Conservation (phyloP, 2,888 invertebrate genomes). For the Plutella xylostella region DNA sequence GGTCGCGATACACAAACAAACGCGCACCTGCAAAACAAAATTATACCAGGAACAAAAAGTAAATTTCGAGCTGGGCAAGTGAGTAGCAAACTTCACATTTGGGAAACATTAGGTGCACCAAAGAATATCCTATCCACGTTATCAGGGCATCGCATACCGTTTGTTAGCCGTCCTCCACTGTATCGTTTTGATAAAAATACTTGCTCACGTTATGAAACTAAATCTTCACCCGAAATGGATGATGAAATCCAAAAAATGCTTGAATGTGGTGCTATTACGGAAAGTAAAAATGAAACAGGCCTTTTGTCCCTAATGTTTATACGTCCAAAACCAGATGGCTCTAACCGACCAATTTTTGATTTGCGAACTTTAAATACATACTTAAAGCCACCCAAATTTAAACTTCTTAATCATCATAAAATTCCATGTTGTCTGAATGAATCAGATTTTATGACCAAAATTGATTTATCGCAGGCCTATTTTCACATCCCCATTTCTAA, state of each 20-base stretch:
- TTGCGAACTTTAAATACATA: not conserved
- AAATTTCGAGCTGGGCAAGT: slow-evolving; percentile 1
- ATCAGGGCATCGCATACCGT: slow-evolving; percentile 1
- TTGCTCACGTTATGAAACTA: not conserved
- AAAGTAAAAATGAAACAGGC: not conserved
- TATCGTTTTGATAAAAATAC: not conserved
- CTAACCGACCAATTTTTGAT: not conserved
- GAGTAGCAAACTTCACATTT: not conserved
- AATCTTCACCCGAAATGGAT: not conserved
- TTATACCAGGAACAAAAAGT: not conserved
- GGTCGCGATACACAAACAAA: not conserved
- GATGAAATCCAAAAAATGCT: not conserved
- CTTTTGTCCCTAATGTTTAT: slow-evolving; percentile 2
- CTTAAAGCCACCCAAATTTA: not conserved
- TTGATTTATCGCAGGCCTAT: slow-evolving; percentile 8
- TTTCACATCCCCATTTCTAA: slow-evolving; percentile 3
- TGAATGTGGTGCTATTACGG: not conserved
- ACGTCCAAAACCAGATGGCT: not conserved
- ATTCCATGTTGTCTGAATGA: not conserved
- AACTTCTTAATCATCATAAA: not conserved
- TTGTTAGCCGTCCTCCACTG: not conserved
- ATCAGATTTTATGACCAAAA: slow-evolving; percentile 2
- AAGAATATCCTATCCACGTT: not conserved
- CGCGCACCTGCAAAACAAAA: not conserved
- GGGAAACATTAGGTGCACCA: not conserved